These are phyloP conservation scores for Stichodactyla mertensii DNA, from an alignment of 64 coral and sea anemone species.

Conservation along the genomic window DNA sequence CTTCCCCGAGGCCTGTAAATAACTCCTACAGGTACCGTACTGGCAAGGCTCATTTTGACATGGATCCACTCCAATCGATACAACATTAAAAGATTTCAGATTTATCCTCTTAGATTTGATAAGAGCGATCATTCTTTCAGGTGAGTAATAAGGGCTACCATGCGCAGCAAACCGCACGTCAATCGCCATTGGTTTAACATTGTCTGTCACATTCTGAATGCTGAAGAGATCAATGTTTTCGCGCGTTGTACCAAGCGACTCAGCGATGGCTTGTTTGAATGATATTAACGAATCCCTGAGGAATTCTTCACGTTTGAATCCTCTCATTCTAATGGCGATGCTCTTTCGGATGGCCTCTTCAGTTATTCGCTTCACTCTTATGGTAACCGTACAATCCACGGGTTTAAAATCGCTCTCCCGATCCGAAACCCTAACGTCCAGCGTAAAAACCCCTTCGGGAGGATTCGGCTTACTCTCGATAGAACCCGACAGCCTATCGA, in stretches of 20 bases:
- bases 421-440: constrained; percentile 66
- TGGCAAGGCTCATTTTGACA: constrained; percentile 66
- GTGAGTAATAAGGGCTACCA: constrained; percentile 85
- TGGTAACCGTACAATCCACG: constrained; percentile 49
- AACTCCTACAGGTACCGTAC: constrained; percentile 56
- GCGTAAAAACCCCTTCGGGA: constrained; percentile 39
- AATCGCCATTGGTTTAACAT: not conserved
- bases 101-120: constrained; percentile 45
- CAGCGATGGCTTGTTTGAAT: constrained; percentile 63
- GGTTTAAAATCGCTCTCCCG: constrained; percentile 43
- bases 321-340: constrained; percentile 49
- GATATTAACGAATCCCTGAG: constrained; percentile 27
- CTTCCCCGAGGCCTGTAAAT: constrained; percentile 39
- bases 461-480: constrained; percentile 57
- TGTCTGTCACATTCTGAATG: constrained; percentile 46
- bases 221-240: constrained; percentile 81
- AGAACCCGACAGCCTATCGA: constrained; percentile 58
- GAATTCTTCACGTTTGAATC: constrained; percentile 27
- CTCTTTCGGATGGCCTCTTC: constrained; percentile 70
- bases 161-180: constrained; percentile 84
- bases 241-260: constrained; percentile 31
- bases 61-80: constrained; percentile 69
- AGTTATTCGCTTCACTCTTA: constrained; percentile 61
- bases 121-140: constrained; percentile 64
- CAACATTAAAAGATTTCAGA: constrained; percentile 27